phyloP scores from a whole-genome alignment of 64 coral and sea anemone species.

The Montipora capricornis region DNA sequence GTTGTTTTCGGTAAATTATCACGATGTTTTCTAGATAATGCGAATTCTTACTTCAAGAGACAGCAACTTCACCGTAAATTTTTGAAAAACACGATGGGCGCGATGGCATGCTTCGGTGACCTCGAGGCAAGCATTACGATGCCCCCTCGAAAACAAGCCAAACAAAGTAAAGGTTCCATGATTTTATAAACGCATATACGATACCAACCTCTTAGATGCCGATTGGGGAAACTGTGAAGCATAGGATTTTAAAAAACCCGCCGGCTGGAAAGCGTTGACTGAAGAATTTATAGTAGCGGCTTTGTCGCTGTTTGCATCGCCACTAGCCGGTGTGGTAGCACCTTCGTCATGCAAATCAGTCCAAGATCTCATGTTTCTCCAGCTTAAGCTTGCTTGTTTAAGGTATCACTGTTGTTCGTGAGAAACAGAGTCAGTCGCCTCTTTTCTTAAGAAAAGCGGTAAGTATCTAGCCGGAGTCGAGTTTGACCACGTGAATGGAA shows the following conservation, averaged over 20 bases:
- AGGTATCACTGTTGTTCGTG: too few relatives aligned
- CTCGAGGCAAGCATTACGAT: neutral
- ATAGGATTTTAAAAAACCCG: neutral
- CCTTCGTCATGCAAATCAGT: neutral
- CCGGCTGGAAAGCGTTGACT: neutral
- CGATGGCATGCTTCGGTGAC: neutral
- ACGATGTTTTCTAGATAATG: neutral
- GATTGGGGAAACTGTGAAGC: neutral
- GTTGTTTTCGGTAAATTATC: neutral
- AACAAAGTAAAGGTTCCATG: neutral
- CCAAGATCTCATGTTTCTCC: neutral
- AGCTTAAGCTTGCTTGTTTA: neutral
- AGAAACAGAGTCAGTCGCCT: neutral
- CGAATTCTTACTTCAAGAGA: neutral
- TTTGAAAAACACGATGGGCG: neutral
- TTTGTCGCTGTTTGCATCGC: neutral
- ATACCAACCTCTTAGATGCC: conserved; percentile 12
- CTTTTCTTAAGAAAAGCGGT: too few relatives aligned
- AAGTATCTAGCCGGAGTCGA: neutral
- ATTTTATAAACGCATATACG: neutral
- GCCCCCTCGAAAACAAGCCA: neutral
- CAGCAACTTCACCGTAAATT: neutral
- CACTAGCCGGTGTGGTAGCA: neutral
- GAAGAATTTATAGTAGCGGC: neutral
- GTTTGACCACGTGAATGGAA: neutral